Conservation (phyloP, 2,888 invertebrate genomes). For the Andrena dorsata region DNA sequence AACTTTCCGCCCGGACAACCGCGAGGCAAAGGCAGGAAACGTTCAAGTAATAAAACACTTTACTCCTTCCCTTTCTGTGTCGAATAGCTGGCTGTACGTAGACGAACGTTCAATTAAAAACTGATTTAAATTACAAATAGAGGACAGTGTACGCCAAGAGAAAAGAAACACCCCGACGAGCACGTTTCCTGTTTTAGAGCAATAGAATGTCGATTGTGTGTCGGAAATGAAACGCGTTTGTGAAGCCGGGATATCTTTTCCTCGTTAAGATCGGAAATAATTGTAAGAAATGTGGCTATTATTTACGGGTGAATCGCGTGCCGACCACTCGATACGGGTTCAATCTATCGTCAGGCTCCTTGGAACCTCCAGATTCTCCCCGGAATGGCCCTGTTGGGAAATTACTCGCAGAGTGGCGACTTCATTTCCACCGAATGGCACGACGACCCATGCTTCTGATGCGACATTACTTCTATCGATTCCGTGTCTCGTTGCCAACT, state of each 20-base stretch:
- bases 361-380: slow-evolving; percentile 25
- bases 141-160: background rate
- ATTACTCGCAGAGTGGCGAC: slow-evolving; percentile 46
- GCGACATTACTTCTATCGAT: slow-evolving; percentile 39
- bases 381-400: slow-evolving; percentile 63
- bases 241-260: too few relatives aligned
- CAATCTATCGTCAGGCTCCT: background rate
- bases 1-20: background rate
- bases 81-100: background rate
- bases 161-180: background rate
- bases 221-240: background rate
- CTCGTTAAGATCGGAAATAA: too few relatives aligned
- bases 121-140: slow-evolving; percentile 1
- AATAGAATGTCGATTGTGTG: background rate
- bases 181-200: background rate
- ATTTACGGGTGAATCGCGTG: slow-evolving; percentile 18
- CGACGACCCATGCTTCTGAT: slow-evolving; percentile 29
- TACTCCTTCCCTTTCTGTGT: background rate
- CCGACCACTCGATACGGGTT: background rate
- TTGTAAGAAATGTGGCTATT: background rate
- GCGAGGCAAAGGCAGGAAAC: background rate
- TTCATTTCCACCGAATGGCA: slow-evolving; percentile 23
- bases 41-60: background rate
- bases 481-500: slow-evolving; percentile 9
- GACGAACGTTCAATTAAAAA: background rate